phyloP scores from a whole-genome alignment of 2,797 vertebrate genomes.

The Mormyrops attenuatus region DNA sequence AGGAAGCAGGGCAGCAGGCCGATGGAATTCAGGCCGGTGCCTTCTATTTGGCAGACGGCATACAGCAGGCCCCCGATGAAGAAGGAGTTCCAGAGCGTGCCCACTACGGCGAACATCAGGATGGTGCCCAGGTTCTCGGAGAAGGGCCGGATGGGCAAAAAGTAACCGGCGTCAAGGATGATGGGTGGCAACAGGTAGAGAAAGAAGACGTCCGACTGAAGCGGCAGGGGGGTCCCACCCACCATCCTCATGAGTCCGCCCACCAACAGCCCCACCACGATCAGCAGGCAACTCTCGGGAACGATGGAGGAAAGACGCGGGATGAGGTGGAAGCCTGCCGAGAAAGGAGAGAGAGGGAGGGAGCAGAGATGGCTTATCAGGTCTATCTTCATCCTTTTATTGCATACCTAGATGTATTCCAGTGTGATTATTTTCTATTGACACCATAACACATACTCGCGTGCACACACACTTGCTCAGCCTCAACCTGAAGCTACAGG shows the following conservation, averaged over 20 bases:
- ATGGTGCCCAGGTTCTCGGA: constrained; percentile 96
- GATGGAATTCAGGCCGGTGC: constrained; percentile 54
- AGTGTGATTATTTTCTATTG: background rate
- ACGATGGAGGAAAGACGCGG: constrained; percentile 82
- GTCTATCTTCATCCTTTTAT: background rate
- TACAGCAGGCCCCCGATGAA: constrained; percentile 84
- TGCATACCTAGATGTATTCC: background rate
- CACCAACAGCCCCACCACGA: constrained; percentile 84
- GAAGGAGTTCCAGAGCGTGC: constrained; percentile 92
- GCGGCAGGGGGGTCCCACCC: constrained; percentile 73
- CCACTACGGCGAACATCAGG: constrained; percentile 91
- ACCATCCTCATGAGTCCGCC: constrained; percentile 85
- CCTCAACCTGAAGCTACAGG: background rate
- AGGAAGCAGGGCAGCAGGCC: constrained; percentile 82
- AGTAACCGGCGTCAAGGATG: constrained; percentile 95
- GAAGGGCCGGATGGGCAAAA: constrained; percentile 88
- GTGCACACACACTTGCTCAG: background rate
- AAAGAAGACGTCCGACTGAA: constrained; percentile 79
- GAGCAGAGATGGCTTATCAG: background rate
- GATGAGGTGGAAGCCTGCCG: constrained; percentile 86
- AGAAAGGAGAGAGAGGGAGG: constrained; percentile 19
- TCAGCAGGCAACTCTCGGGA: constrained; percentile 96
- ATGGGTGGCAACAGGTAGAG: constrained; percentile 91
- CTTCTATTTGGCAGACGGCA: constrained; percentile 75
- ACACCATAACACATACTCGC: background rate